phyloP scores from a whole-genome alignment of 2,888 invertebrate genomes.

The Sminthurinus aureus region DNA sequence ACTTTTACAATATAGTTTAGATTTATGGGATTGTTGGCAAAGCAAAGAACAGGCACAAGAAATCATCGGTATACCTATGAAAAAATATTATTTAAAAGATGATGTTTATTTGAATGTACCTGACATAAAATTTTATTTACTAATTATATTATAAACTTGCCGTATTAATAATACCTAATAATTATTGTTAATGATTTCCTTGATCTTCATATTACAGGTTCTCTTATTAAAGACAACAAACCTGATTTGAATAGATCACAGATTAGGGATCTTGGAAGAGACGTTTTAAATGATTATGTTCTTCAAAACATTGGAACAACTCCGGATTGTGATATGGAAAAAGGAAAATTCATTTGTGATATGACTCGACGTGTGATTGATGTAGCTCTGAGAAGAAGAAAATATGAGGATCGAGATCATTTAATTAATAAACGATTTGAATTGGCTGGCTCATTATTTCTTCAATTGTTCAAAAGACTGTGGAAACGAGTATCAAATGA shows the following conservation, averaged over 20 bases:
- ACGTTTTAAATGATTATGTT: slow-evolving; percentile 71
- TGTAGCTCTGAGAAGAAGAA: slow-evolving; percentile 67
- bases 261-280: slow-evolving; percentile 62
- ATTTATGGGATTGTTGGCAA: slow-evolving; percentile 61
- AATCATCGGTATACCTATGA: slow-evolving; percentile 15
- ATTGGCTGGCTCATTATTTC: slow-evolving; percentile 69
- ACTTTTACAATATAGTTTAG: slow-evolving; percentile 59
- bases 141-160: no score
- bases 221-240: neutral
- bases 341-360: slow-evolving; percentile 69
- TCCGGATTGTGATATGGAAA: slow-evolving; percentile 70
- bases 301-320: slow-evolving; percentile 70
- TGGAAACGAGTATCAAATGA: slow-evolving; percentile 67
- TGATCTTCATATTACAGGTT: neutral
- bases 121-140: no score
- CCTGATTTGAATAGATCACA: neutral
- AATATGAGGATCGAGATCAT: slow-evolving; percentile 71
- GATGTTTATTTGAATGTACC: no score
- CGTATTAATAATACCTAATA: neutral
- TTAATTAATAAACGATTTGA: slow-evolving; percentile 71
- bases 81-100: no score
- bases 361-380: slow-evolving; percentile 70
- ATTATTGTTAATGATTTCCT: neutral
- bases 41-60: slow-evolving; percentile 8
- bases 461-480: slow-evolving; percentile 66